A percentile compares a stretch with the other conserved stretches of the same genome.
Evolutionary conservation across 1,140 invertebrate genomes (phyloP).

Genomic region (Acromyrmex heyeri): DNA sequence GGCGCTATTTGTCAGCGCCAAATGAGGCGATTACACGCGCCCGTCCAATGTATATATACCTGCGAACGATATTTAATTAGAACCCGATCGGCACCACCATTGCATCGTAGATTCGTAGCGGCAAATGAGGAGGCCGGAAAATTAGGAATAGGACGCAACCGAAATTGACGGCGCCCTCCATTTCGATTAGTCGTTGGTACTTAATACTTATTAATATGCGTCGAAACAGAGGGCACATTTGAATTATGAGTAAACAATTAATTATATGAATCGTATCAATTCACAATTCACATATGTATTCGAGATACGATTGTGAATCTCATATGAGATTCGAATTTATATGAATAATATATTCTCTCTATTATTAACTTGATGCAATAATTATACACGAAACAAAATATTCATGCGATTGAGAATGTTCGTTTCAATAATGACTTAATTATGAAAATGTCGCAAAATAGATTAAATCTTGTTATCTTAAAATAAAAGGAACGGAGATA

Average conservation of each 20-base stretch:
- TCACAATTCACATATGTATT: background rate
- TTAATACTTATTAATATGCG: slow-evolving; percentile 20
- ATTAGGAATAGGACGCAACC: slow-evolving; percentile 37
- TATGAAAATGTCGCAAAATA: slow-evolving; percentile 14
- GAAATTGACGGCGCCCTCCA: slow-evolving; percentile 1
- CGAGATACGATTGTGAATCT: background rate
- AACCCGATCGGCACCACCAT: slow-evolving; percentile 56
- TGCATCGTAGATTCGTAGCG: slow-evolving; percentile 12
- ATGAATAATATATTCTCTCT: slow-evolving; percentile 28
- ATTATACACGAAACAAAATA: slow-evolving; percentile 20
- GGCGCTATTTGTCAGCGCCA: slow-evolving; percentile 75
- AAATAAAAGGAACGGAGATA: background rate
- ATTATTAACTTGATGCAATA: slow-evolving; percentile 26
- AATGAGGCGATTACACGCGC: slow-evolving; percentile 73
- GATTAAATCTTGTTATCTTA: background rate
- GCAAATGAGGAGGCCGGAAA: slow-evolving; percentile 8
- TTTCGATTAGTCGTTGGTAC: slow-evolving; percentile 26
- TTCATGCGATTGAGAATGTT: slow-evolving; percentile 10
- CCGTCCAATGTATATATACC: slow-evolving; percentile 43
- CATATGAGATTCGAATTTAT: background rate
- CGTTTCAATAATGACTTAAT: slow-evolving; percentile 34
- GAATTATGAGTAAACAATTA: background rate
- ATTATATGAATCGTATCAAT: slow-evolving; percentile 15
- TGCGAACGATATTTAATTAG: slow-evolving; percentile 73
- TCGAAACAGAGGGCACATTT: background rate